phyloP scores from a whole-genome alignment of 2,888 invertebrate genomes.

The Syrphus vitripennis region DNA sequence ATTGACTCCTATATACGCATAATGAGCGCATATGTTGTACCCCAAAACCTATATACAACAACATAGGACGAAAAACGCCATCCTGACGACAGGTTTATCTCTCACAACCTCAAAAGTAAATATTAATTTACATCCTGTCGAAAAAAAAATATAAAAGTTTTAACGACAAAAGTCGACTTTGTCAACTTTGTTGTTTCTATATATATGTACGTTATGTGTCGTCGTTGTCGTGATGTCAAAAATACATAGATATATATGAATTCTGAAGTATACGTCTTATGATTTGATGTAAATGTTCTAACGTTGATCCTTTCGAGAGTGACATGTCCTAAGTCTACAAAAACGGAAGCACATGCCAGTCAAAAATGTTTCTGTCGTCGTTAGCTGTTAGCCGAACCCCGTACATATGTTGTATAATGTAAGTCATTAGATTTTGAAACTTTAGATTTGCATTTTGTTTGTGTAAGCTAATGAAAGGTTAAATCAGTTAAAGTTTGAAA shows the following conservation, averaged over 20 bases:
- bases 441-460: constrained; percentile 10
- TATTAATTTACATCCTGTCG: constrained; percentile 27
- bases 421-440: constrained; percentile 22
- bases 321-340: constrained; percentile 35
- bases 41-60: not conserved
- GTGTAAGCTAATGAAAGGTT: constrained; percentile 16
- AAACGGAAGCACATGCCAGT: constrained; percentile 27
- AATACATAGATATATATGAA: not conserved
- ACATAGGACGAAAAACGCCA: not conserved
- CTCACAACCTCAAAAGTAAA: constrained; percentile 32
- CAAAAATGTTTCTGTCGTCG: constrained; percentile 28
- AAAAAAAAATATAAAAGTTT: constrained; percentile 11
- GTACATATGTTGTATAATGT: constrained; percentile 1
- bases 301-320: constrained; percentile 24
- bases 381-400: constrained; percentile 1
- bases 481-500: not conserved
- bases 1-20: constrained; percentile 14
- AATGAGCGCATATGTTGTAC: constrained; percentile 12
- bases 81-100: constrained; percentile 26
- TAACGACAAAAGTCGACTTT: constrained; percentile 28
- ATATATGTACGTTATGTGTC: constrained; percentile 24
- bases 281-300: constrained; percentile 22
- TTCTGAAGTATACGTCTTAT: constrained; percentile 4
- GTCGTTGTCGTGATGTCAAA: constrained; percentile 19
- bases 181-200: constrained; percentile 21